Conservation (phyloP, 2,888 invertebrate species). For the Zygothrica quintamaculata region DNA sequence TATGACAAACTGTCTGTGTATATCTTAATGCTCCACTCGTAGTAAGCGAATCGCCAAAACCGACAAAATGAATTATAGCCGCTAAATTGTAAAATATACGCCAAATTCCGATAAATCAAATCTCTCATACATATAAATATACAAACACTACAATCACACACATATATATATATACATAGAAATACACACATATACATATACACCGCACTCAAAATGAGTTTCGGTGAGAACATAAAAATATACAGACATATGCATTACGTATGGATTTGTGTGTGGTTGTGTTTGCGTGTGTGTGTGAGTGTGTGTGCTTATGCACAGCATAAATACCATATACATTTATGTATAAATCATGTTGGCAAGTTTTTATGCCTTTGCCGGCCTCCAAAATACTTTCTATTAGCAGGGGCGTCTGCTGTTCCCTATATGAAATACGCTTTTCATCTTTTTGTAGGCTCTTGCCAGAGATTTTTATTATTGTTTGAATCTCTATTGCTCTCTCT, state of each 20-base stretch:
- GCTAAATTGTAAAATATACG: conserved; percentile 80
- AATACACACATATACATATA: conserved; percentile 12
- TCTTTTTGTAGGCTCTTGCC: conserved; percentile 43
- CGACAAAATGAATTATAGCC: conserved; percentile 79
- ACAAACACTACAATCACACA: conserved; percentile 8
- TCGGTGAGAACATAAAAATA: conserved; percentile 67
- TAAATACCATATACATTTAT: conserved; percentile 63
- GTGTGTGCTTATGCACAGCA: conserved; percentile 51
- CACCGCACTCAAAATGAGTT: conserved; percentile 67
- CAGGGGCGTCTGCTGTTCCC: conserved; percentile 48
- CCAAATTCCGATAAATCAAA: conserved; percentile 78
- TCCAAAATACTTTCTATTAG: conserved; percentile 73
- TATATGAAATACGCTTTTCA: conserved; percentile 18
- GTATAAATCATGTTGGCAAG: conserved; percentile 80
- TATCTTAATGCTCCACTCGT: conserved; percentile 57
- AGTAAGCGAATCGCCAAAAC: conserved; percentile 66
- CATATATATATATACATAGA: conserved; percentile 28
- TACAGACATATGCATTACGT: conserved; percentile 65
- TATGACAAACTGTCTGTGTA: conserved; percentile 51
- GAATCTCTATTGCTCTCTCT: not conserved
- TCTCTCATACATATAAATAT: conserved; percentile 35
- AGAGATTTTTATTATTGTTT: conserved; percentile 50
- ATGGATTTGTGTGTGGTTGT: too few relatives aligned
- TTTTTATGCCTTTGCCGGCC: conserved; percentile 70
- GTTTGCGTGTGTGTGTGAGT: conserved; percentile 20